Evolutionary conservation across 2,113 vertebrate species (phyloP).

Genomic region (Crocuta crocuta): DNA sequence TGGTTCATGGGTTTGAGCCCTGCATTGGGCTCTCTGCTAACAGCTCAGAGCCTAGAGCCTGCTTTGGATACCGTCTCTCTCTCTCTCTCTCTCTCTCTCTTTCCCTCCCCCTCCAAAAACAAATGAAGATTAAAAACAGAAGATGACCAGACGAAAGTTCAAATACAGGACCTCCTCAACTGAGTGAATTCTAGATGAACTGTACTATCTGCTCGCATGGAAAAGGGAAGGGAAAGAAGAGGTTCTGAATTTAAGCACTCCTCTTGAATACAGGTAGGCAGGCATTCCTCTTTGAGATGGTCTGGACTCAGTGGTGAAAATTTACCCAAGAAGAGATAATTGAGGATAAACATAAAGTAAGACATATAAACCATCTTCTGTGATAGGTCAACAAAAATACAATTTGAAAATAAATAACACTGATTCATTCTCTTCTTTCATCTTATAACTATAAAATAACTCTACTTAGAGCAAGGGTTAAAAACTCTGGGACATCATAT

Average conservation of each 20-base stretch:
- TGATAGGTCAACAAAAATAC: not conserved
- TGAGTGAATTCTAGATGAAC: not conserved
- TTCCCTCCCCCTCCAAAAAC: too few species aligned
- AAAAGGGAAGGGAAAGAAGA: not conserved
- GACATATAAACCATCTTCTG: not conserved
- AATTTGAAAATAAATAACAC: not conserved
- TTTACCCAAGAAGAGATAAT: not conserved
- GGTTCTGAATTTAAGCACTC: not conserved
- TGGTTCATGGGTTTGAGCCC: too few species aligned
- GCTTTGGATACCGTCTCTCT: too few species aligned
- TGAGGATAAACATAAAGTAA: not conserved
- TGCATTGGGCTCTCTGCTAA: too few species aligned
- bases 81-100: too few species aligned
- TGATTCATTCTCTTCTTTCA: not conserved
- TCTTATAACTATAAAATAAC: not conserved
- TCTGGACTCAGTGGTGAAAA: not conserved
- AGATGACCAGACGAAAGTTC: not conserved
- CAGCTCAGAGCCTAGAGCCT: too few species aligned
- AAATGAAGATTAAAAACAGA: not conserved
- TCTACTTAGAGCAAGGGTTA: not conserved
- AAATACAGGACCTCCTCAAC: not conserved
- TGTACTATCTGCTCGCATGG: not conserved
- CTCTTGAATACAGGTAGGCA: not conserved
- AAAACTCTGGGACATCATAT: rapidly evolving
- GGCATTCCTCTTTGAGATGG: not conserved